Percentiles rank a stretch among this genome's conserved stretches.
Conservation (phyloP, 2,797 vertebrate genomes). For the Sciurus vulgaris region DNA sequence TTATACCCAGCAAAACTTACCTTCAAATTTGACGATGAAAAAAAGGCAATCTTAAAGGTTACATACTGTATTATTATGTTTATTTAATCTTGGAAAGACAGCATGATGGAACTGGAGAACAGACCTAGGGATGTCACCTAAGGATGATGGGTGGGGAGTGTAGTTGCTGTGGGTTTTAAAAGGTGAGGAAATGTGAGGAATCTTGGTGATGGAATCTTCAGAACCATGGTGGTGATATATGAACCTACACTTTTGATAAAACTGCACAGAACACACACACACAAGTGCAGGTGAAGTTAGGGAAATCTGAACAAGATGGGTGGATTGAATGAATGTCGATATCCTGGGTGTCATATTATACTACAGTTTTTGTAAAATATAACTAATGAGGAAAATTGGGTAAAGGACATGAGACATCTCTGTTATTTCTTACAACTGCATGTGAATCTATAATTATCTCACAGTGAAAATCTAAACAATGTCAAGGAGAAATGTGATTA, state of each 20-base stretch:
- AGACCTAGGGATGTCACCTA: neutral
- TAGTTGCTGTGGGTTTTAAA: neutral
- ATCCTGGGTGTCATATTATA: neutral
- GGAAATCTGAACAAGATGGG: neutral
- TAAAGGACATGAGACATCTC: neutral
- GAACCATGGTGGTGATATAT: neutral
- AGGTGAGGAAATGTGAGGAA: neutral
- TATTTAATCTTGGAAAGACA: constrained; percentile 6
- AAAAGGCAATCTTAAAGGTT: neutral
- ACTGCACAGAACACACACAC: neutral
- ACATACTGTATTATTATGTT: neutral
- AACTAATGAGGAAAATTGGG: neutral
- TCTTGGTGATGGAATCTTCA: neutral
- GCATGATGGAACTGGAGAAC: neutral
- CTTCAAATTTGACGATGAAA: no score
- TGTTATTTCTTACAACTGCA: neutral
- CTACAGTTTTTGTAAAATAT: neutral
- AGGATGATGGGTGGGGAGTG: neutral
- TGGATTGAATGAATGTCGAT: no score
- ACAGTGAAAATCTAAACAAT: constrained; percentile 14
- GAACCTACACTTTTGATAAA: neutral
- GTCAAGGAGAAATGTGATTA: neutral
- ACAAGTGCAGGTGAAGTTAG: neutral
- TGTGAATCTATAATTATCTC: neutral
- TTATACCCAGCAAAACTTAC: no score